Conservation (phyloP, 2,888 invertebrate genomes). For the Synanthedon tipuliformis region DNA sequence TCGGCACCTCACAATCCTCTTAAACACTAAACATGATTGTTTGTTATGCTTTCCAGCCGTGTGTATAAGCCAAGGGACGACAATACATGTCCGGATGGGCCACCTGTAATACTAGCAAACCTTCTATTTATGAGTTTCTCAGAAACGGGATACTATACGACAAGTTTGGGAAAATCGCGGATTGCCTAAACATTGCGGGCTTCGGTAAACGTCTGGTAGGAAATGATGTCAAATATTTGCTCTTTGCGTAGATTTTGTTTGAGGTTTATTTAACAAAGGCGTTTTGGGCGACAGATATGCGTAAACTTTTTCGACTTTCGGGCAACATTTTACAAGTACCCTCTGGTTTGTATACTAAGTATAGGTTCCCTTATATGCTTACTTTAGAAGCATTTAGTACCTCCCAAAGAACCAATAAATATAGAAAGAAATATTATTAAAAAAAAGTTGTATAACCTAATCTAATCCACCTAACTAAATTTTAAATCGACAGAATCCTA, state of each 20-base stretch:
- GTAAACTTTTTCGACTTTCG: background rate
- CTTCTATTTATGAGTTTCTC: background rate
- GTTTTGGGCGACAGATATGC: slow-evolving; percentile 1
- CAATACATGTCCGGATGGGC: slow-evolving; percentile 7
- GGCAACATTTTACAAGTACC: too few species aligned
- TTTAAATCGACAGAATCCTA: too few species aligned
- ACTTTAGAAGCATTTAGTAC: too few species aligned
- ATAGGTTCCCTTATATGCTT: too few species aligned
- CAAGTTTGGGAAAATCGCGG: slow-evolving; percentile 2
- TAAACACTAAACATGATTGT: too few species aligned
- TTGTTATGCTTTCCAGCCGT: background rate
- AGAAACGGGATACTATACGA: slow-evolving; percentile 3
- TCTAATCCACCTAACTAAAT: too few species aligned
- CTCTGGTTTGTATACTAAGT: too few species aligned
- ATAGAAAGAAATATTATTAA: too few species aligned
- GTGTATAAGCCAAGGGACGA: slow-evolving; percentile 1
- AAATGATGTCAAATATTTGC: background rate
- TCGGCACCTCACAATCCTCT: too few species aligned
- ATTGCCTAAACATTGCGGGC: slow-evolving; percentile 2
- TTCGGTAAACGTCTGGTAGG: background rate
- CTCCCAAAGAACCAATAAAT: too few species aligned
- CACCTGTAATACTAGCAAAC: slow-evolving; percentile 4
- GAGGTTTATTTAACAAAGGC: background rate
- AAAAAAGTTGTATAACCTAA: too few species aligned
- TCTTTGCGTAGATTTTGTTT: background rate